phyloP scores from a whole-genome alignment of 1,140 invertebrate species.

The Saxidomus purpurata region DNA sequence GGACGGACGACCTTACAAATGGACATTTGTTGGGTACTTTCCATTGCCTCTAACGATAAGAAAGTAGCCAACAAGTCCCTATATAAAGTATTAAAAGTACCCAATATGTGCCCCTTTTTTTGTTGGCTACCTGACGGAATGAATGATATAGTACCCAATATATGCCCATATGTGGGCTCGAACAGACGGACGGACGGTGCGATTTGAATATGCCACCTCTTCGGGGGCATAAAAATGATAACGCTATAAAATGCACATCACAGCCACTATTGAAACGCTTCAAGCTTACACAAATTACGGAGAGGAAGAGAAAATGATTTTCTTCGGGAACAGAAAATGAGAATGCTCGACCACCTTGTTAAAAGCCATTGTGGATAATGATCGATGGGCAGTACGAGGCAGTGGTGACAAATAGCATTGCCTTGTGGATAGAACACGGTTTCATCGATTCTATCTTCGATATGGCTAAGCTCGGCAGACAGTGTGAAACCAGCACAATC shows the following conservation, averaged over 20 bases:
- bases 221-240: not conserved
- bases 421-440: conserved; percentile 19
- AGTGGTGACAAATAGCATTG: not conserved
- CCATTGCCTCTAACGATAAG: too few relatives aligned
- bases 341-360: not conserved
- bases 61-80: too few relatives aligned
- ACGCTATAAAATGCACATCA: not conserved
- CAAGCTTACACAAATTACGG: conserved; percentile 4
- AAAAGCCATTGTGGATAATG: conserved; percentile 34
- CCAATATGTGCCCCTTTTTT: too few relatives aligned
- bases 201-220: too few relatives aligned
- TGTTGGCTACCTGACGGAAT: too few relatives aligned
- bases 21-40: too few relatives aligned
- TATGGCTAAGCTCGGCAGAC: not conserved
- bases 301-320: conserved; percentile 24
- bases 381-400: conserved; percentile 3
- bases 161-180: too few relatives aligned
- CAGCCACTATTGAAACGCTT: not conserved
- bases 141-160: too few relatives aligned
- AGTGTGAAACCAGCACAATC: not conserved
- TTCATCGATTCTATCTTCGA: not conserved
- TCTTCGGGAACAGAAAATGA: not conserved
- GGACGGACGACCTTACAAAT: too few relatives aligned
- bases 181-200: too few relatives aligned
- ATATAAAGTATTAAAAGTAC: too few relatives aligned